Base-by-base conservation (phyloP, 2,113 vertebrate species). In the Dunckerocampus dactyliophorus region DNA sequence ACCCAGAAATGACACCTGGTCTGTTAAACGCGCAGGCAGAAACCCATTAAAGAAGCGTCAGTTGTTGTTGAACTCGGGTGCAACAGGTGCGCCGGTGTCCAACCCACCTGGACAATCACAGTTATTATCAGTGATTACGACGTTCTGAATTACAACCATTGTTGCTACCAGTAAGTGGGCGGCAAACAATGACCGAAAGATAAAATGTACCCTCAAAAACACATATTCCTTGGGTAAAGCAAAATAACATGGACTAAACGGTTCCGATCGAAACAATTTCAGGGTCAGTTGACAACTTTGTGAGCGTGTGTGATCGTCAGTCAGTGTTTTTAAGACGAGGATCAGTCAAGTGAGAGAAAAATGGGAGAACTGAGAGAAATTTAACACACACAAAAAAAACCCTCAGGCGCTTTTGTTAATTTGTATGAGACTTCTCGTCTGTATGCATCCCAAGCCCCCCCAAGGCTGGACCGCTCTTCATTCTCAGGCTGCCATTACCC, bases 361-460 rank as follows among this genome's bases (percentile, higher is more conserved):
- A 82, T 79, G 71, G 78, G 72, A 74, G 72, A 79, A 83, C 66
- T 82, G 84, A 77, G 67, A 69, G 76, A 80, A 71, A 72, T 75
- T 77, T 84, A 28, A 28, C 24, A 28, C 24, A 28, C 24, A 28
- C 24, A 75, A 74, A 79, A 79, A 85, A 81, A 82, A 76, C 70
- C 87, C 85, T 51, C 64, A 85, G 84, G 87, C 69, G 73, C 85
- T 88, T 89, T 89, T 89, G 87, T 88, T 62, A 72, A 77, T 86
- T 82, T 86, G 82, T 88, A 82, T 85, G 84, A 87, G 89, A 80
- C 80, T 82, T 88, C 87, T 89, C 62, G 65, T 92, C 88, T 89
- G 91, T 90, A 89, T 91, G 86, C 89, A 87, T 67, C 72, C 85
- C 88, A 72, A 75, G 75, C 77, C 79, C 76, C 73, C 81, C 63